phyloP scores from a whole-genome alignment of 2,113 vertebrate genomes.

The Nothobranchius kuhntae region DNA sequence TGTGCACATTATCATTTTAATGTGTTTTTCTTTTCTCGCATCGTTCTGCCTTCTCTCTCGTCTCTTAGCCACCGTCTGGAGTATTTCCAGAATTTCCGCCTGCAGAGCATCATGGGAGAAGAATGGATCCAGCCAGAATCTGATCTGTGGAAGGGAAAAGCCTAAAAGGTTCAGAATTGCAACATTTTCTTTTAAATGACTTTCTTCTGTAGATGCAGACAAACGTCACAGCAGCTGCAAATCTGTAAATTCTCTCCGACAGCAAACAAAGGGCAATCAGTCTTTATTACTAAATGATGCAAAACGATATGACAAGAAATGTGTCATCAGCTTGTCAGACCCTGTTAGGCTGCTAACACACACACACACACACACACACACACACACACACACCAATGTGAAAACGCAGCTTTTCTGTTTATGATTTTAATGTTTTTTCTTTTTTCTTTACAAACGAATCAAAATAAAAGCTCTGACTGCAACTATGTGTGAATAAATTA shows the following conservation, averaged over 20 bases:
- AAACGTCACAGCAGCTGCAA: conserved; percentile 12
- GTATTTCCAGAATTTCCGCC: conserved; percentile 78
- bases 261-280: conserved; percentile 59
- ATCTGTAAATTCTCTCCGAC: conserved; percentile 40
- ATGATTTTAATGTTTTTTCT: not conserved
- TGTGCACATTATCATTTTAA: not conserved
- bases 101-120: conserved; percentile 81
- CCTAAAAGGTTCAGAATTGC: conserved; percentile 34
- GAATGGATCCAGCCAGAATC: conserved; percentile 77
- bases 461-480: not conserved
- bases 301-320: conserved; percentile 55
- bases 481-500: not conserved
- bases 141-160: conserved; percentile 69
- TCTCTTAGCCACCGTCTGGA: conserved; percentile 68
- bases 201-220: not conserved
- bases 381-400: not conserved
- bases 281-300: conserved; percentile 67
- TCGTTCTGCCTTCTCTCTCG: not conserved
- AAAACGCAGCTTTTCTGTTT: not conserved
- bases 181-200: not conserved
- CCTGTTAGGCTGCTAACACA: conserved; percentile 19
- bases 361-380: not conserved
- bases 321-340: conserved; percentile 58
- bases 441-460: not conserved
- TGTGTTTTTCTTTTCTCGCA: not conserved